These are phyloP conservation scores for Atractosteus spatula DNA, from an alignment of 2,113 vertebrate genomes.

Conservation along the genomic window DNA sequence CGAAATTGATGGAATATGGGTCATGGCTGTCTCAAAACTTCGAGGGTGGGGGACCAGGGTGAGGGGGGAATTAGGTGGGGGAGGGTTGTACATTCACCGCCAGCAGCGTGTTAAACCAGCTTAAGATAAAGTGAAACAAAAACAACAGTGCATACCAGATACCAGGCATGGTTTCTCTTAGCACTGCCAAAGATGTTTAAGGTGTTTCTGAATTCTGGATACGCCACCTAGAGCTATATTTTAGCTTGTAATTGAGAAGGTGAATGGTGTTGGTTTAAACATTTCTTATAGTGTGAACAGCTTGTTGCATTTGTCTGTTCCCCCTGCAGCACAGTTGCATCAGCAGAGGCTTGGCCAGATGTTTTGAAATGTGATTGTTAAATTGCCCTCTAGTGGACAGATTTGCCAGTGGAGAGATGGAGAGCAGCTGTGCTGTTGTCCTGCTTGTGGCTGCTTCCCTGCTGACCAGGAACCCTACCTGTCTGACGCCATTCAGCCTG, in stretches of 20 bases:
- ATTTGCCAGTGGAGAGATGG: background rate
- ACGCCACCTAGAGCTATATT: background rate
- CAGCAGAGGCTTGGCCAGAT: background rate
- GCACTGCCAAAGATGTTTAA: no score
- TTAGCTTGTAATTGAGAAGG: background rate
- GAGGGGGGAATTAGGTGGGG: no score
- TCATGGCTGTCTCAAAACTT: no score
- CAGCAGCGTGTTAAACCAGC: no score
- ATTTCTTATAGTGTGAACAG: background rate
- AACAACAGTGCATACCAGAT: no score
- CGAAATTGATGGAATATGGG: no score
- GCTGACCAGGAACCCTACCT: slow-evolving; percentile 1
- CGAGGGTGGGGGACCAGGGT: no score
- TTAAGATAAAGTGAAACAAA: no score
- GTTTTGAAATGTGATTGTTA: background rate
- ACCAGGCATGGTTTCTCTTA: no score
- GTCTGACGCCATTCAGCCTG: slow-evolving; percentile 8
- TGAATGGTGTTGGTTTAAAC: background rate
- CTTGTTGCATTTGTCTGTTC: background rate
- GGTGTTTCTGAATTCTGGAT: background rate
- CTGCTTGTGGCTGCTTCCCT: background rate
- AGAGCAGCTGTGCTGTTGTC: background rate
- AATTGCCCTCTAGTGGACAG: background rate
- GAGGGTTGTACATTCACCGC: no score
- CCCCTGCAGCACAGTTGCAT: background rate